These are phyloP conservation scores for Verasper variegatus DNA, from an alignment of 2,113 vertebrate genomes.

Conservation along the genomic window DNA sequence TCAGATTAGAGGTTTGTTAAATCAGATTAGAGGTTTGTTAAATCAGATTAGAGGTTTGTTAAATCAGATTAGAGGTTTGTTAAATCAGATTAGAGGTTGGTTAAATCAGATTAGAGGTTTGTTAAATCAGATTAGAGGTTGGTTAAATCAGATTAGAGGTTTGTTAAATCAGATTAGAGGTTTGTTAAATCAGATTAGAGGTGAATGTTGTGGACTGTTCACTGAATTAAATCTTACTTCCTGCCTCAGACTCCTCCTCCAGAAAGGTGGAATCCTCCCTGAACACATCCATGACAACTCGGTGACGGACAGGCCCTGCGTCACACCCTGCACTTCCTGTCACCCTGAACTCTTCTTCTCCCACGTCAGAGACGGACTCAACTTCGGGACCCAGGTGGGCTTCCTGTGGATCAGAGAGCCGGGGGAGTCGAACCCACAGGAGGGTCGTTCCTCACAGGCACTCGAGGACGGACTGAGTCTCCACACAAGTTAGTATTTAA, in stretches of 20 bases:
- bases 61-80: too few species aligned
- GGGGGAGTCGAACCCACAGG: neutral
- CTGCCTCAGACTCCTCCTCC: slow-evolving; percentile 87
- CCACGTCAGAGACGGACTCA: slow-evolving; percentile 87
- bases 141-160: too few species aligned
- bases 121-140: too few species aligned
- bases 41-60: too few species aligned
- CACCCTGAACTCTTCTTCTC: slow-evolving; percentile 90
- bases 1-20: too few species aligned
- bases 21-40: too few species aligned
- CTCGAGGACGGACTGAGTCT: too few species aligned
- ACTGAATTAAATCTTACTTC: neutral
- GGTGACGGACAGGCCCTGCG: slow-evolving; percentile 66
- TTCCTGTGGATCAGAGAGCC: slow-evolving; percentile 87
- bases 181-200: too few species aligned
- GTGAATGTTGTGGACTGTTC: neutral
- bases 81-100: too few species aligned
- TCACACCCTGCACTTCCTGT: slow-evolving; percentile 91
- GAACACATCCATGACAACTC: slow-evolving; percentile 88
- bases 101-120: too few species aligned
- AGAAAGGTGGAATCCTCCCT: slow-evolving; percentile 87
- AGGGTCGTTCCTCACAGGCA: neutral
- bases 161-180: too few species aligned
- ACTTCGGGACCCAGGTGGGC: slow-evolving; percentile 93
- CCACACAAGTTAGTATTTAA: too few species aligned